Percentiles rank a stretch among this genome's conserved stretches.
Evolutionary conservation across 2,113 vertebrate genomes (phyloP).

Genomic region (Fulica atra): DNA sequence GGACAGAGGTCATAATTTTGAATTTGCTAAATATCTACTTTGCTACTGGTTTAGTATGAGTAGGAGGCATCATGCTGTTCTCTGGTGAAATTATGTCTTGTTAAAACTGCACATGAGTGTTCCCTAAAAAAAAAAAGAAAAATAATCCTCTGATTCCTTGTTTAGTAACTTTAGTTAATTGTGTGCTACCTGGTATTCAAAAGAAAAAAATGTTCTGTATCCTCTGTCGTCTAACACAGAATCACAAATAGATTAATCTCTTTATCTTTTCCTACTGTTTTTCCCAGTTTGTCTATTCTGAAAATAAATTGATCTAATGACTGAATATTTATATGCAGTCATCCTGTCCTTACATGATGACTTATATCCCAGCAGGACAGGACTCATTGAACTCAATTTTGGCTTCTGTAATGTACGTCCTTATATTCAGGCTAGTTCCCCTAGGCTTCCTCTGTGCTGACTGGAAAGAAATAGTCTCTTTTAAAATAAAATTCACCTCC

Average conservation of each 20-base stretch:
- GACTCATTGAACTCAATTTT: constrained; percentile 5
- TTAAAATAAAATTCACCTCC: constrained; percentile 30
- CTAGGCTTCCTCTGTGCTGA: neutral
- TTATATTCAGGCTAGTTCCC: constrained; percentile 49
- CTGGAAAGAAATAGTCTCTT: neutral
- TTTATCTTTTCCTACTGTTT: neutral
- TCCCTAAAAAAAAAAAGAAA: fast-evolving
- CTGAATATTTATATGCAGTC: neutral
- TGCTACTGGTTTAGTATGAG: neutral
- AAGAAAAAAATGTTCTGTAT: neutral
- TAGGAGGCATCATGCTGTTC: neutral
- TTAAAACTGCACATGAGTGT: neutral
- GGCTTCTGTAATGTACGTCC: neutral
- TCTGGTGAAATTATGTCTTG: neutral
- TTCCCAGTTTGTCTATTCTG: neutral
- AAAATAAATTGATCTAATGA: neutral
- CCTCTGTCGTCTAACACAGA: neutral
- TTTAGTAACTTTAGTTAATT: neutral
- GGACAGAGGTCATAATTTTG: neutral
- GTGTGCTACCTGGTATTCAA: neutral
- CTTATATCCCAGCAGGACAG: neutral
- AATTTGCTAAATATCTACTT: neutral
- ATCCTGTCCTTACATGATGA: neutral
- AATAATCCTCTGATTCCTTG: neutral
- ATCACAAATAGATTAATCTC: neutral